Conservation (phyloP, 1,140 invertebrate species). For the Drosophila yakuba region DNA sequence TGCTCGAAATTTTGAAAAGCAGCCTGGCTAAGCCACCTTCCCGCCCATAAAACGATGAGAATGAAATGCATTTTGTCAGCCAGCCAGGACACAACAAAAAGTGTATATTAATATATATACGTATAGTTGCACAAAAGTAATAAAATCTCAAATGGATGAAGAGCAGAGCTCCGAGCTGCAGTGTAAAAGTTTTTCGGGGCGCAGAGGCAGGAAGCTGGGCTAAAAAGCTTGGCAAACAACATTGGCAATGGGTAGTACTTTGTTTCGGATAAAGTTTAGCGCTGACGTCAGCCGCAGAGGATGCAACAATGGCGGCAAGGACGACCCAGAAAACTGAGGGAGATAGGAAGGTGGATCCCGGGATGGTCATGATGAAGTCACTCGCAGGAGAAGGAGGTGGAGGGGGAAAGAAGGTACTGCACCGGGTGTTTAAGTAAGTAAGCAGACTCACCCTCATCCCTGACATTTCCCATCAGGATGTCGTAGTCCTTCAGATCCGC, state of each 20-base stretch:
- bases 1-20: constrained; percentile 50
- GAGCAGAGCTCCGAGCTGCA: constrained; percentile 56
- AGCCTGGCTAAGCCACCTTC: constrained; percentile 46
- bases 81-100: constrained; percentile 45
- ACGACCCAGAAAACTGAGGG: constrained; percentile 16
- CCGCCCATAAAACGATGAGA: constrained; percentile 48
- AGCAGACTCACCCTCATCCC: constrained; percentile 91
- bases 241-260: constrained; percentile 59
- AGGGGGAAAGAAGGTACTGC: background rate
- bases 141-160: constrained; percentile 79
- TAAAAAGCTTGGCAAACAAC: constrained; percentile 51
- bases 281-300: constrained; percentile 48
- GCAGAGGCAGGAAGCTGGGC: constrained; percentile 10
- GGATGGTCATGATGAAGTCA: constrained; percentile 17
- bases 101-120: constrained; percentile 24
- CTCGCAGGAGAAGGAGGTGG: background rate
- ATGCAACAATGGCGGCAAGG: constrained; percentile 42
- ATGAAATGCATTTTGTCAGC: constrained; percentile 69
- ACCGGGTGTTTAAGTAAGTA: constrained; percentile 4
- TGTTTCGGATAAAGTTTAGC: constrained; percentile 54
- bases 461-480: constrained; percentile 94
- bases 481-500: constrained; percentile 93
- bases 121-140: constrained; percentile 61
- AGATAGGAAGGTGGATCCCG: background rate
- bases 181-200: constrained; percentile 51